Percentiles rank a stretch among this genome's conserved stretches.
Evolutionary conservation across 92 coral and sea anemone species (phyloP).

Genomic region (Phenganax stokvisi): DNA sequence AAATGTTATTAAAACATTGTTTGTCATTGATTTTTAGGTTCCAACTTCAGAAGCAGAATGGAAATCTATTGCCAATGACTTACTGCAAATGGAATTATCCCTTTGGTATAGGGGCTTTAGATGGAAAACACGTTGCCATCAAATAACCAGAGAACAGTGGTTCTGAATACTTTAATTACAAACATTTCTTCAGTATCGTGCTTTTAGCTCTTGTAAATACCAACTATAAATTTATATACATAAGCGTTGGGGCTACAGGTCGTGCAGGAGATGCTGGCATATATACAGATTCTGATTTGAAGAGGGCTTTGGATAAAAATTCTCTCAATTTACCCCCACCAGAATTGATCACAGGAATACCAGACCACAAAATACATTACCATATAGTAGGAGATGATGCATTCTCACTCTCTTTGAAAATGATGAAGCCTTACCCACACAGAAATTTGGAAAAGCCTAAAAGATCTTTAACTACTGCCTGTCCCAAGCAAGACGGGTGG

Average conservation of each 20-base stretch:
- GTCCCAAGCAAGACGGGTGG: not conserved
- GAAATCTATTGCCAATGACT: too few relatives aligned
- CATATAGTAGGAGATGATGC: conserved; percentile 34
- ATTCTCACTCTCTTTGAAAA: not conserved
- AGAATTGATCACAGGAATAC: not conserved
- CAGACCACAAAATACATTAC: conserved; percentile 1
- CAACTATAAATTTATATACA: not conserved
- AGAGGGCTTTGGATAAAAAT: not conserved
- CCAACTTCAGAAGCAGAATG: too few relatives aligned
- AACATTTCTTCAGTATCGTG: not conserved
- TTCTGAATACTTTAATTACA: not conserved
- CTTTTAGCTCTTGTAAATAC: not conserved
- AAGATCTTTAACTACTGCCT: conserved; percentile 21
- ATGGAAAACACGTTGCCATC: not conserved
- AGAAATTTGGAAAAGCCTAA: conserved; percentile 16
- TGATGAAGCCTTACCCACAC: conserved; percentile 37
- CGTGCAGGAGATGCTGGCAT: conserved; percentile 7
- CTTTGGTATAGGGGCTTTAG: not conserved
- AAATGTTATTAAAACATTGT: conserved; percentile 2
- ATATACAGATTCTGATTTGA: not conserved
- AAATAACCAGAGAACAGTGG: not conserved
- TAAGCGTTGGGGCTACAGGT: conserved; percentile 7
- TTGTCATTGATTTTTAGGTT: too few relatives aligned
- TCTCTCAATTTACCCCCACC: not conserved
- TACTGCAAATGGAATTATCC: too few relatives aligned